These are phyloP conservation scores for Alligator mississippiensis DNA, from an alignment of 2,113 vertebrate genomes.

Conservation along the genomic window DNA sequence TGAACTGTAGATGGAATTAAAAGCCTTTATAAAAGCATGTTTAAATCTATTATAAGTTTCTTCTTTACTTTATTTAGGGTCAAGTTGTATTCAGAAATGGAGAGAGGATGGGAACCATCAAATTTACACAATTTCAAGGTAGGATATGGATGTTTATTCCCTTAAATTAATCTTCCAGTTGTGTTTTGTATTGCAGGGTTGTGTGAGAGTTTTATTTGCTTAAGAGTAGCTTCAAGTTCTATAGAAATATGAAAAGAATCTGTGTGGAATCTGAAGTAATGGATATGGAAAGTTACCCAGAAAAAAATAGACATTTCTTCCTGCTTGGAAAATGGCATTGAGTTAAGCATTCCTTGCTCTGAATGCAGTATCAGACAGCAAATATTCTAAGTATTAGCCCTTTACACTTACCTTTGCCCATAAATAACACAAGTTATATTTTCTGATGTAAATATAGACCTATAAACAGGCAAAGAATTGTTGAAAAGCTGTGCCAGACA, in stretches of 20 bases:
- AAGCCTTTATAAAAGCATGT: constrained; percentile 12
- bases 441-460: not conserved
- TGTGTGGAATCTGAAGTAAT: not conserved
- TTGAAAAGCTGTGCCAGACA: not conserved
- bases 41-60: constrained; percentile 22
- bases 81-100: constrained; percentile 99
- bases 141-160: constrained; percentile 64
- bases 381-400: not conserved
- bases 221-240: not conserved
- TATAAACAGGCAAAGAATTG: not conserved
- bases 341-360: not conserved
- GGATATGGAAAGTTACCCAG: not conserved
- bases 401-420: not conserved
- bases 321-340: not conserved
- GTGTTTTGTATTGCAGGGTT: not conserved
- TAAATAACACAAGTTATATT: not conserved
- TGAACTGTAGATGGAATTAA: constrained; percentile 16
- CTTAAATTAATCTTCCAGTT: constrained; percentile 45
- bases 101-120: constrained; percentile 98
- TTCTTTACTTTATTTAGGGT: constrained; percentile 86
- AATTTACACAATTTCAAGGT: constrained; percentile 99
- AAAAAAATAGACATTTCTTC: not conserved
- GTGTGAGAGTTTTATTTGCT: not conserved
- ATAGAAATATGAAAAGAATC: constrained; percentile 3
- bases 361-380: not conserved